Evolutionary conservation across 2,113 vertebrate genomes (phyloP).

Genomic region (Pygoscelis antarcticus): DNA sequence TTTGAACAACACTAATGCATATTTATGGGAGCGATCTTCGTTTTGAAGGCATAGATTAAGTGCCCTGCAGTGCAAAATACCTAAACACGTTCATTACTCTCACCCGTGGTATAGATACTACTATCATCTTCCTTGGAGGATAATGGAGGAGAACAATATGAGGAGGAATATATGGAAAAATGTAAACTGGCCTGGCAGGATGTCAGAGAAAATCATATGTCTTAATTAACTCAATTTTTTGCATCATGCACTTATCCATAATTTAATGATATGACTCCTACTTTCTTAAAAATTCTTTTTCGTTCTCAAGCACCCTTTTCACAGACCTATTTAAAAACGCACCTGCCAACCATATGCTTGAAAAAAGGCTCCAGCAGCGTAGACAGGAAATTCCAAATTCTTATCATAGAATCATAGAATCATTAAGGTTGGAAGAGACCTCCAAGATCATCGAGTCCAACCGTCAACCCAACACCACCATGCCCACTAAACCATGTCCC

Average conservation of each 20-base stretch:
- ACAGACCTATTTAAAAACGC: neutral
- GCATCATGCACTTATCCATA: neutral
- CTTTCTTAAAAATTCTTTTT: conserved; percentile 26
- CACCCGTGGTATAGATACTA: neutral
- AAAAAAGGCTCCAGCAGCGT: neutral
- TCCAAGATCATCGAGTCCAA: too few relatives aligned
- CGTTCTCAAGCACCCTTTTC: conserved; percentile 19
- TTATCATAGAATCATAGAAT: neutral
- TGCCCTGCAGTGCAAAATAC: neutral
- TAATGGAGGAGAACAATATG: neutral
- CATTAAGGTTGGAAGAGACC: too few relatives aligned
- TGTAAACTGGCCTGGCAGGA: neutral
- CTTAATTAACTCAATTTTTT: neutral
- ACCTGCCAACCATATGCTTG: conserved; percentile 38
- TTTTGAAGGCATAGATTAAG: neutral
- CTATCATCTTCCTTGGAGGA: neutral
- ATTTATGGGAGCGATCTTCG: neutral
- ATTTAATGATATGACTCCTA: conserved; percentile 1
- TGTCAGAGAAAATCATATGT: neutral
- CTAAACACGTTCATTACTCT: neutral
- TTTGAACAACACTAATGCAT: neutral
- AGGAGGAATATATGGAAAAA: neutral
- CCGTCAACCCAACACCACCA: too few relatives aligned
- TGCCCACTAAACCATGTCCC: too few relatives aligned
- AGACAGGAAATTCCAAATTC: conserved; percentile 36